A percentile compares a stretch with the other conserved stretches of the same genome.
Evolutionary conservation across 2,113 vertebrate species (phyloP).

Genomic region (Sinocyclocheilus anshuiensis): DNA sequence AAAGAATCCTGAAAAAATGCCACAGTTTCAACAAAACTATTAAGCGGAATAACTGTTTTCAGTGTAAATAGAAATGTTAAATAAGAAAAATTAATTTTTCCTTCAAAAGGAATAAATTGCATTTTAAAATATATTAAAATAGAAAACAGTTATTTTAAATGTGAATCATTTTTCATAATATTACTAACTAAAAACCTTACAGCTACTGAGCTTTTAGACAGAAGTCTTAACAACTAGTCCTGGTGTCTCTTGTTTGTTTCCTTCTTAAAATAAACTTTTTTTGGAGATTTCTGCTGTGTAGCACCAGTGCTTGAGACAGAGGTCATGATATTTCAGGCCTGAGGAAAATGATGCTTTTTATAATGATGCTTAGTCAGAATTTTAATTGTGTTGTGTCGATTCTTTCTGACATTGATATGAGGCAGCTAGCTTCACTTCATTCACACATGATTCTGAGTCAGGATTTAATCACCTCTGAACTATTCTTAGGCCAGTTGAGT

Average conservation of each 20-base stretch:
- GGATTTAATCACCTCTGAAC: slow-evolving; percentile 2
- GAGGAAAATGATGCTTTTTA: neutral
- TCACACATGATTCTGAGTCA: neutral
- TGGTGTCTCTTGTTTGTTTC: neutral
- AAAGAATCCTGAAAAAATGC: neutral
- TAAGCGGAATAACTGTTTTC: too few relatives aligned
- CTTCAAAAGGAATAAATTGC: too few relatives aligned
- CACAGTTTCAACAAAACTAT: too few relatives aligned
- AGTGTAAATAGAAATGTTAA: too few relatives aligned
- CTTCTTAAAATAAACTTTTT: neutral
- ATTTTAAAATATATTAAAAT: too few relatives aligned
- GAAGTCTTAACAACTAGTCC: neutral
- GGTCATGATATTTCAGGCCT: neutral
- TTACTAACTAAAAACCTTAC: neutral
- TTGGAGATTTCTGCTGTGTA: neutral
- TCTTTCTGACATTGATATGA: neutral
- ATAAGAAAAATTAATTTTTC: too few relatives aligned
- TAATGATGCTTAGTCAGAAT: slow-evolving; percentile 1
- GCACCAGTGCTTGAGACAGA: neutral
- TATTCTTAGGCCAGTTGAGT: neutral
- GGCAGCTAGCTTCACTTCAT: neutral
- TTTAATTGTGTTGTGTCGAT: neutral
- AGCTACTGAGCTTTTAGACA: neutral
- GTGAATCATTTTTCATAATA: too few relatives aligned
- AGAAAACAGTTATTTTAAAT: too few relatives aligned